Conservation (phyloP, 2,113 vertebrate genomes). For the Alouatta palliata region DNA sequence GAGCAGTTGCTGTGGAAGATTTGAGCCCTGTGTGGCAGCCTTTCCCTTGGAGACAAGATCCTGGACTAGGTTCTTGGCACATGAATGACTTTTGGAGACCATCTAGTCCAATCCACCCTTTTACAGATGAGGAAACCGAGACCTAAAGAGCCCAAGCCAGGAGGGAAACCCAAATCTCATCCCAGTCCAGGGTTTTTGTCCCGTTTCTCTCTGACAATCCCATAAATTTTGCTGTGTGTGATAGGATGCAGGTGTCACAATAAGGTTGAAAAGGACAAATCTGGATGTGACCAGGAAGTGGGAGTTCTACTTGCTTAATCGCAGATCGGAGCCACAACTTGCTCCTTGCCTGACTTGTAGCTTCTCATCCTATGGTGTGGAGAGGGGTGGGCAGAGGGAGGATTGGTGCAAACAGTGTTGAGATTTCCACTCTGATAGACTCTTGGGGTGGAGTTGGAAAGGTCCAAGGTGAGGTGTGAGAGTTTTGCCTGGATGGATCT, state of each 20-base stretch:
- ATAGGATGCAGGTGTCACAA: neutral
- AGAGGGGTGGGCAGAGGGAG: neutral
- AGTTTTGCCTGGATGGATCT: neutral
- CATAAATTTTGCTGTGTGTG: neutral
- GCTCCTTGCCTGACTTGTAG: neutral
- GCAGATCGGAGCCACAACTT: neutral
- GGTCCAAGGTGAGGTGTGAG: neutral
- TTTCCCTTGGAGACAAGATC: neutral
- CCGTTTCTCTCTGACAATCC: neutral
- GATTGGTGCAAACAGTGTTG: neutral
- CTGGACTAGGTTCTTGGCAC: neutral
- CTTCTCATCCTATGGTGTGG: neutral
- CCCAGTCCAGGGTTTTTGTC: neutral
- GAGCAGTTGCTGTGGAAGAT: neutral
- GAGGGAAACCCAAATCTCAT: neutral
- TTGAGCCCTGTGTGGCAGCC: neutral
- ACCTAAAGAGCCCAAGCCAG: neutral
- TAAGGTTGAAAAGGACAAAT: neutral
- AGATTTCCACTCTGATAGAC: conserved; percentile 30
- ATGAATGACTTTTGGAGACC: neutral
- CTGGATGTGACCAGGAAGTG: conserved; percentile 18
- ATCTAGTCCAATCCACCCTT: neutral
- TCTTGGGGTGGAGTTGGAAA: neutral
- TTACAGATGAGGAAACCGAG: neutral
- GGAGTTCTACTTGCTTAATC: neutral